Conservation (phyloP, 30 jellyfish, hydroid and myxozoan species). For the Aurelia coerulea region DNA sequence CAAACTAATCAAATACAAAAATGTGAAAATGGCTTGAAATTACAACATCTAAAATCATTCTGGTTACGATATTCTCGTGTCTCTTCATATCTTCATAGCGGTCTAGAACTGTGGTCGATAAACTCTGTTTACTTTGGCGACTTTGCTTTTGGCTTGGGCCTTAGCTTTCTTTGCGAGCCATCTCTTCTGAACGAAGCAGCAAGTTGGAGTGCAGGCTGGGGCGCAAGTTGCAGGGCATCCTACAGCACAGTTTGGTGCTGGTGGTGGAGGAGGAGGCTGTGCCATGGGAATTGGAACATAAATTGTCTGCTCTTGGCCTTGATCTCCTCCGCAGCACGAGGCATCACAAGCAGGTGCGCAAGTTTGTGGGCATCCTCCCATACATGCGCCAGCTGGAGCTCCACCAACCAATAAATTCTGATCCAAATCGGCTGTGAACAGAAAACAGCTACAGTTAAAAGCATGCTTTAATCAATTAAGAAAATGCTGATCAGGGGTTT, state of each 20-base stretch:
- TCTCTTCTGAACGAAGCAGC: slow-evolving; percentile 95
- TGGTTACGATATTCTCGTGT: too few relatives aligned
- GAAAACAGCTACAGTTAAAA: not conserved
- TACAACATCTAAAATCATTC: too few relatives aligned
- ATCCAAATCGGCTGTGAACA: slow-evolving; percentile 81
- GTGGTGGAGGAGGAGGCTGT: slow-evolving; percentile 96
- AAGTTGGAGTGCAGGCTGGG: slow-evolving; percentile 95
- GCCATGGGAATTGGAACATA: slow-evolving; percentile 80
- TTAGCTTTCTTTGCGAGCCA: slow-evolving; percentile 80
- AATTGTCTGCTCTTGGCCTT: slow-evolving; percentile 56
- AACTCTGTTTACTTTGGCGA: slow-evolving; percentile 6
- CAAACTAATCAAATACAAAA: too few relatives aligned
- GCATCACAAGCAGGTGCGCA: slow-evolving; percentile 95
- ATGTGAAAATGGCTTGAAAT: too few relatives aligned
- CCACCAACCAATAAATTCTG: slow-evolving; percentile 84
- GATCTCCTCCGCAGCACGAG: slow-evolving; percentile 85
- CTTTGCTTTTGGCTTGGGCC: slow-evolving; percentile 46
- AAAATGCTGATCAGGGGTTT: not conserved
- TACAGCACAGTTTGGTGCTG: slow-evolving; percentile 83
- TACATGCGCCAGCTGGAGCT: slow-evolving; percentile 78
- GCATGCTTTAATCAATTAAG: not conserved
- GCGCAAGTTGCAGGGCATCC: slow-evolving; percentile 97
- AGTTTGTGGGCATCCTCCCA: slow-evolving; percentile 78
- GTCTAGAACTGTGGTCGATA: slow-evolving; percentile 29
- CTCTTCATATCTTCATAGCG: too few relatives aligned